phyloP scores from a whole-genome alignment of 1,140 invertebrate species.

The Cyrtorhinus lividipennis region DNA sequence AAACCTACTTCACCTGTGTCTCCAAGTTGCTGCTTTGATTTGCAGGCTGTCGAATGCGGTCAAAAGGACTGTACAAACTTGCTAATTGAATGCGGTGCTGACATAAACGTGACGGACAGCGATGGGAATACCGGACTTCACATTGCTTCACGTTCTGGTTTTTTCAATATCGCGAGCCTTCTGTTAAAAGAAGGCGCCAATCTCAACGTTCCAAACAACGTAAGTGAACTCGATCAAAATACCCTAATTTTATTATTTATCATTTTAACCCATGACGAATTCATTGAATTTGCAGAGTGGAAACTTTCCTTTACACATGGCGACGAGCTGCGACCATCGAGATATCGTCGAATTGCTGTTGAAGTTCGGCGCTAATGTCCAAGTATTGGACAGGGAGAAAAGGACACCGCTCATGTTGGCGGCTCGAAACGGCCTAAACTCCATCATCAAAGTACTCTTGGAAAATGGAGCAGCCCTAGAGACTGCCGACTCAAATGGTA shows the following conservation, averaged over 20 bases:
- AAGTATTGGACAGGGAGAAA: conserved; percentile 39
- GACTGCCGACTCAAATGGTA: conserved; percentile 28
- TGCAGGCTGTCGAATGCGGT: conserved; percentile 29
- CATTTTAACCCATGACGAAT: neutral
- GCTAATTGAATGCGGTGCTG: conserved; percentile 39
- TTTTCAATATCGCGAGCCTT: conserved; percentile 27
- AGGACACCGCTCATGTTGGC: conserved; percentile 41
- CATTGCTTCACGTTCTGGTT: conserved; percentile 27
- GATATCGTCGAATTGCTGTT: conserved; percentile 41
- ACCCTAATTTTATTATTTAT: neutral
- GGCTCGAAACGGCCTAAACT: conserved; percentile 32
- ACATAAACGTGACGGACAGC: conserved; percentile 39
- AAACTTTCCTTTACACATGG: conserved; percentile 26
- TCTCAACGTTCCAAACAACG: conserved; percentile 26
- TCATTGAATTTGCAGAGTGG: conserved; percentile 22
- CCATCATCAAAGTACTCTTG: conserved; percentile 26
- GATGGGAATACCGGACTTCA: conserved; percentile 28
- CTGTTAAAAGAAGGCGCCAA: conserved; percentile 28
- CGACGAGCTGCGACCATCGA: conserved; percentile 25
- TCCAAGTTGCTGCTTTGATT: neutral
- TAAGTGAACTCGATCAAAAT: too few relatives aligned
- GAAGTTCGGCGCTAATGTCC: conserved; percentile 38
- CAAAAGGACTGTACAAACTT: conserved; percentile 37
- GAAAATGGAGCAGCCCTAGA: conserved; percentile 27
- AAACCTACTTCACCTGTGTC: too few relatives aligned